These are phyloP conservation scores for Sylvietta virens DNA, from an alignment of 2,113 vertebrate species.

Conservation along the genomic window DNA sequence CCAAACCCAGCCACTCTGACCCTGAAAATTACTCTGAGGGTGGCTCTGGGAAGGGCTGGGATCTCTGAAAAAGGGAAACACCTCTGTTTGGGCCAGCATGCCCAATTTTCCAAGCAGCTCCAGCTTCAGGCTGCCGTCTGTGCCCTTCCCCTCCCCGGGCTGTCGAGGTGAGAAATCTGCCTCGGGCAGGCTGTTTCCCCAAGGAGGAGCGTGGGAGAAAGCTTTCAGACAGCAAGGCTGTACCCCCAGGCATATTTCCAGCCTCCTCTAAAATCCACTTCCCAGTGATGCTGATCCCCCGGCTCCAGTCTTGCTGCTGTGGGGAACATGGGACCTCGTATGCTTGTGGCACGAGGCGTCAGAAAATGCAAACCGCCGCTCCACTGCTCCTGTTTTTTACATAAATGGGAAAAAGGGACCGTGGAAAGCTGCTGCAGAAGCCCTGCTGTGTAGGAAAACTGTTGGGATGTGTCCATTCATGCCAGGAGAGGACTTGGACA, in stretches of 20 bases:
- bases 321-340: accelerated
- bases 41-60: neutral
- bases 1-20: neutral
- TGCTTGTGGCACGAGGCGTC: accelerated
- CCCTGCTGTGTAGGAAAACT: neutral
- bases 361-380: neutral
- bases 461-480: accelerated
- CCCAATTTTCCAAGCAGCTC: neutral
- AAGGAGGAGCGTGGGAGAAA: neutral
- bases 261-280: neutral
- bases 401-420: accelerated
- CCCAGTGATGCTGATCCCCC: accelerated
- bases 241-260: neutral
- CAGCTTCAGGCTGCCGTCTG: neutral
- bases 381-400: neutral
- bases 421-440: neutral
- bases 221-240: neutral
- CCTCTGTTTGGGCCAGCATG: neutral
- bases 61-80: neutral
- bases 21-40: neutral
- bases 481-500: neutral
- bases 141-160: neutral
- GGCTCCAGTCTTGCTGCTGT: neutral
- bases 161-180: neutral
- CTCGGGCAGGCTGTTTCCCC: neutral